Evolutionary conservation across 1,140 invertebrate genomes (phyloP).

Genomic region (Zaprionus taronus): DNA sequence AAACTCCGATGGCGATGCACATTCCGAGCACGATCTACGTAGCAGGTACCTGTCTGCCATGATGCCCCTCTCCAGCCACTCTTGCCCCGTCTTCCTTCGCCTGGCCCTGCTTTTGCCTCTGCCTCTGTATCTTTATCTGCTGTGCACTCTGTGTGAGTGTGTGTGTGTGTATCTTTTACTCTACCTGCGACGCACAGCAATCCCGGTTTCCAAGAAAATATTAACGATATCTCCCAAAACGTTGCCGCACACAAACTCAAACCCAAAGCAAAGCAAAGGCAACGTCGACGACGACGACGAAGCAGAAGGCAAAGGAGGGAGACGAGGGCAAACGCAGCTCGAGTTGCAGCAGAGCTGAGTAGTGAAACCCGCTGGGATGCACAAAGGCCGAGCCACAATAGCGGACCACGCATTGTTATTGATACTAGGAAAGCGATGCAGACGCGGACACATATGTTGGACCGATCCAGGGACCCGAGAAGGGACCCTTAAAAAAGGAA

Average conservation of each 20-base stretch:
- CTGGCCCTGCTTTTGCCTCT: neutral
- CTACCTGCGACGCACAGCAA: conserved; percentile 74
- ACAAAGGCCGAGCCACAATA: conserved; percentile 76
- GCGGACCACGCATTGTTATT: conserved; percentile 73
- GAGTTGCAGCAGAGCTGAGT: conserved; percentile 27
- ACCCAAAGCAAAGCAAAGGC: conserved; percentile 25
- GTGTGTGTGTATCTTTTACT: conserved; percentile 46
- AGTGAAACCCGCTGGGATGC: conserved; percentile 63
- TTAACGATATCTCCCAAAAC: conserved; percentile 79
- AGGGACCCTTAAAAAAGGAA: conserved; percentile 50
- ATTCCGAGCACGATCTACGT: conserved; percentile 61
- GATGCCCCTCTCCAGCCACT: neutral
- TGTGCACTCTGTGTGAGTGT: neutral
- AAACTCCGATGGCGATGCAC: conserved; percentile 73
- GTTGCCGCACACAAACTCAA: conserved; percentile 69
- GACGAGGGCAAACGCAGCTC: conserved; percentile 23
- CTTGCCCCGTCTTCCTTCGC: conserved; percentile 5
- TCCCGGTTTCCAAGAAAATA: conserved; percentile 81
- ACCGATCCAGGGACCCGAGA: neutral
- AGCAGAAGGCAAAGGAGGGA: conserved; percentile 10
- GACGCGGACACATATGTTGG: conserved; percentile 33
- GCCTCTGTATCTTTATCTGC: conserved; percentile 37
- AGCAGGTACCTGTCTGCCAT: conserved; percentile 73
- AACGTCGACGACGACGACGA: conserved; percentile 4
- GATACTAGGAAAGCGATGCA: conserved; percentile 74